phyloP scores from a whole-genome alignment of 2,797 vertebrate species.

The Erpetoichthys calabaricus region DNA sequence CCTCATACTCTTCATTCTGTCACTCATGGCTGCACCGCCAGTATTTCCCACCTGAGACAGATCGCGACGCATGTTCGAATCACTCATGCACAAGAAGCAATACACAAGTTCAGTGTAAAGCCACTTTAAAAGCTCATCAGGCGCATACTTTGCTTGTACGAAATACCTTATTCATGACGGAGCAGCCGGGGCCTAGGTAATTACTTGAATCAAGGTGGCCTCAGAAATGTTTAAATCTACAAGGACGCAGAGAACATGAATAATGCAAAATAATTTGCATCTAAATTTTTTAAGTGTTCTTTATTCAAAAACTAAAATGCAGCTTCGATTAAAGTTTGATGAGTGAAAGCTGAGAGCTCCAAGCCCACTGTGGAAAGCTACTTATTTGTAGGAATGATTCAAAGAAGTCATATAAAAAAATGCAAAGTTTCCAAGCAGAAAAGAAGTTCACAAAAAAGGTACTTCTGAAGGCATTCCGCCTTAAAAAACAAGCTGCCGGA shows the following conservation, averaged over 20 bases:
- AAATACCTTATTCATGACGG: conserved; percentile 99
- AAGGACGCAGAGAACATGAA: conserved; percentile 93
- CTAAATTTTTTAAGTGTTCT: conserved; percentile 99
- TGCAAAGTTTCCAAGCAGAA: conserved; percentile 35
- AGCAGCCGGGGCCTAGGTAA: conserved; percentile 88
- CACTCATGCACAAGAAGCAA: conserved; percentile 88
- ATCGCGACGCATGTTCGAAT: conserved; percentile 69
- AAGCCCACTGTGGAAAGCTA: conserved; percentile 60
- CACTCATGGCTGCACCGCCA: conserved; percentile 63
- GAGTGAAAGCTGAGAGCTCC: conserved; percentile 81
- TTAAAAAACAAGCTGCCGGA: too few species aligned
- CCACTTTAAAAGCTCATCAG: conserved; percentile 98
- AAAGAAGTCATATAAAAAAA: conserved; percentile 67
- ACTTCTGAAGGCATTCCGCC: too few species aligned
- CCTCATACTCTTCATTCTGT: conserved; percentile 51
- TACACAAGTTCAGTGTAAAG: conserved; percentile 86
- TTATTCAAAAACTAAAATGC: conserved; percentile 94
- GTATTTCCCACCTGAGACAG: conserved; percentile 84
- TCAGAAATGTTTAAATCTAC: conserved; percentile 99
- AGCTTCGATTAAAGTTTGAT: conserved; percentile 98
- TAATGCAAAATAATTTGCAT: conserved; percentile 99
- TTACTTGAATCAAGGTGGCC: conserved; percentile 99
- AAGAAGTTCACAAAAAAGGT: conserved; percentile 21
- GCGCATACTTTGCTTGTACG: conserved; percentile 84
- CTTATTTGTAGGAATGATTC: conserved; percentile 86